A percentile compares a stretch with the other conserved stretches of the same genome.
Conservation (phyloP, 1,140 invertebrate genomes). For the Frieseomelitta varia region DNA sequence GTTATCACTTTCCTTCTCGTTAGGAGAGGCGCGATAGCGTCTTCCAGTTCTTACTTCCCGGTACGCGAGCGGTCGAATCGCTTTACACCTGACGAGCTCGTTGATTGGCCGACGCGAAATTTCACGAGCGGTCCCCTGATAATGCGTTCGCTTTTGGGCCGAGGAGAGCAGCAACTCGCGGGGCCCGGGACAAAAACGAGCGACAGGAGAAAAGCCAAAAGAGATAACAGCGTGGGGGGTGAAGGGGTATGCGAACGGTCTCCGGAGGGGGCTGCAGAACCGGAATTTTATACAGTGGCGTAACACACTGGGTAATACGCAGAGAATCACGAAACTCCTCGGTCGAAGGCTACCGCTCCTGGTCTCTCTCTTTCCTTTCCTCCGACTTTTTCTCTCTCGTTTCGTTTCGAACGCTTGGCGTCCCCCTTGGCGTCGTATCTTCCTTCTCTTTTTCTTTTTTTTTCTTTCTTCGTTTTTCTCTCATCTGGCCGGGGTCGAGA, state of each 20-base stretch:
- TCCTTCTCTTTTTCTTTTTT: background rate
- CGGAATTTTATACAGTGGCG: constrained; percentile 81
- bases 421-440: background rate
- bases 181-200: constrained; percentile 65
- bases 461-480: background rate
- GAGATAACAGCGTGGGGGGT: constrained; percentile 65
- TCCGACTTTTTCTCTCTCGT: background rate
- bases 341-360: constrained; percentile 49
- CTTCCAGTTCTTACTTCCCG: constrained; percentile 20
- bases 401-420: background rate
- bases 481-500: constrained; percentile 47
- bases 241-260: constrained; percentile 55
- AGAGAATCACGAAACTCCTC: constrained; percentile 69
- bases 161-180: constrained; percentile 45
- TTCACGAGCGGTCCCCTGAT: constrained; percentile 64
- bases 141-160: constrained; percentile 63
- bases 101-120: constrained; percentile 68
- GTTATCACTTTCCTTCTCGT: constrained; percentile 48
- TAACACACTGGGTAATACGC: constrained; percentile 76
- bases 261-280: constrained; percentile 73
- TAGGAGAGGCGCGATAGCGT: constrained; percentile 36
- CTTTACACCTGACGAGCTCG: constrained; percentile 61
- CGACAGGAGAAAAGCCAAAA: constrained; percentile 56
- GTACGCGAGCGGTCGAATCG: constrained; percentile 2
- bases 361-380: background rate